Base-by-base conservation (phyloP, 2,888 invertebrate species). In the Athrips mouffetella region DNA sequence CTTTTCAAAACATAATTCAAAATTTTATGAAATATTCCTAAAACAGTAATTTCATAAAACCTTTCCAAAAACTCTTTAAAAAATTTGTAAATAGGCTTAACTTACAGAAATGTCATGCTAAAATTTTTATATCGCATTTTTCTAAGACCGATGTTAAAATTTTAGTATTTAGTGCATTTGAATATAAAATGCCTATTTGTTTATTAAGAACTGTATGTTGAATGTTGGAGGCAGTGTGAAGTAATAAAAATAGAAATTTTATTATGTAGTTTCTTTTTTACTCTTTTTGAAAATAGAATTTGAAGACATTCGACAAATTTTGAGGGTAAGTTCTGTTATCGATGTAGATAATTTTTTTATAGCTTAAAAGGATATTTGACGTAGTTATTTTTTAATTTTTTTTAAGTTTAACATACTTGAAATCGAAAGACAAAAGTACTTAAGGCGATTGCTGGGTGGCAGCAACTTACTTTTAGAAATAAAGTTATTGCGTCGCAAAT, bases 141-240 rank as follows among this genome's bases (percentile, higher is more conserved):
- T 45, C 8, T 40, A 40, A 10, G 4, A 13, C 6, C 11, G 2
- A 40, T 40, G 45, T n/a, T 35, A 25, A 45, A 45, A 16, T 23
- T 45, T 25, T 33, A 45, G 45, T 25, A 40, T 40, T 40, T 15
- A 18, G 23, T 25, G 30, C 5, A 16, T 42, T 40, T 29, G 20
- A 30, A 41, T n/a, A n/a, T n/a, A 37, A 40, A 23, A 29, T 47
- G 47, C 47, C 39, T 47, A 47, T 47, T 21, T 20, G 39, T 47
- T 47, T 29, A 29, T 20, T 11, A 40, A 46, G 23, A 41, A 30
- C 20, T 48, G 39, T 41, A 42, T 37, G 44, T 48, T 39, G 47
- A 33, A 44, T 47, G 47, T 29, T 35, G 42, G 25, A 45, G 29
- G 7, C 15, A 25, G 27, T 35, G 35, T 45, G 27, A 35, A 35